Base-by-base conservation (phyloP, 2,797 vertebrate genomes). In the Danionella dracula region DNA sequence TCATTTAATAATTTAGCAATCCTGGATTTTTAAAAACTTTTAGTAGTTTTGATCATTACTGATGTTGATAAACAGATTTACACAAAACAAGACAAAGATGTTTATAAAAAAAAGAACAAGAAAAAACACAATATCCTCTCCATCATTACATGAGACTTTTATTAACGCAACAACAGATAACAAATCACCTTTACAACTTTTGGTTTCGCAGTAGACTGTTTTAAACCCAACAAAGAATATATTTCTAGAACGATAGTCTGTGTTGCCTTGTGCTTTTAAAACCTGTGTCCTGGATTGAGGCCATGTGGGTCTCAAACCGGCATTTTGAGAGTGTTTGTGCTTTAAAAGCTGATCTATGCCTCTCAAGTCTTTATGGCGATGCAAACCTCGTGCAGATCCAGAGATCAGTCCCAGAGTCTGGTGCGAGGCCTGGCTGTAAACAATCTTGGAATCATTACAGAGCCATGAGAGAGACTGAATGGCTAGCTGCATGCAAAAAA, bases 271-370 rank as follows among this genome's bases (percentile, higher is more conserved):
- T 76, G 75, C 75, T 76, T 76, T 68, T 73, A 54, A 68, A 76
- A 73, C 75, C 71, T 68, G 75, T 76, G 75, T 63, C 61, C 59
- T 66, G 68, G 68, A 76, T 61, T 60, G 64, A 76, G 75, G 68
- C 32, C 21, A 29, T 45, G 19, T 51, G 50, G 35, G 46, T 73
- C 68, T 55, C 71, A 70, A 45, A 68, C 71, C 71, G 44, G 75
- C 64, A 68, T 71, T 73, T 66, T 65, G 38, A 59, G 46, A 62
- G 51, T 21, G n/a, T 53, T 27, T 73, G 53, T 70, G 51, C 68
- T 76, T 64, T 65, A 70, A 70, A 68, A 20, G 4, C 51, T 13
- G 12, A 44, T 34, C 44, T 55, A 41, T 63, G 51, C 41, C 34
- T 50, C 20, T 66, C 37, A 21, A 13, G 21, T 44, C 29, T 44